These are phyloP conservation scores for Arctia plantaginis DNA, from an alignment of 2,888 invertebrate species.

Conservation along the genomic window DNA sequence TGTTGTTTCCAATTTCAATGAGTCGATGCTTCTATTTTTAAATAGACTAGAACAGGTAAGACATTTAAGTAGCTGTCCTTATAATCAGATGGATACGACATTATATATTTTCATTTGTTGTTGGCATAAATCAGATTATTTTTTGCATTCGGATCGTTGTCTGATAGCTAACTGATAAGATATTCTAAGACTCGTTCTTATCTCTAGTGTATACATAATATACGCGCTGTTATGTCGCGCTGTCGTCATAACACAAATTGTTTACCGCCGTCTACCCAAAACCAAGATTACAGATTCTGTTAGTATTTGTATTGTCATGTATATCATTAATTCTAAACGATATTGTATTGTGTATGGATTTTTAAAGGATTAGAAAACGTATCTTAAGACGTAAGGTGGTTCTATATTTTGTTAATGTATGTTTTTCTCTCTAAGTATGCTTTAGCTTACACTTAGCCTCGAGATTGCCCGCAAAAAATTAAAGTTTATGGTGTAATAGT, in stretches of 20 bases:
- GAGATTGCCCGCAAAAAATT: background rate
- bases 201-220: slow-evolving; percentile 8
- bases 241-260: slow-evolving; percentile 4
- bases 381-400: background rate
- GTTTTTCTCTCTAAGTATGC: background rate
- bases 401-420: background rate
- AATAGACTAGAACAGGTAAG: slow-evolving; percentile 28
- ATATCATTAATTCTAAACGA: background rate
- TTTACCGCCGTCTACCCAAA: background rate
- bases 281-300: background rate
- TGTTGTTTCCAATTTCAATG: slow-evolving; percentile 45
- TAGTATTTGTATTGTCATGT: background rate
- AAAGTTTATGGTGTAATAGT: background rate
- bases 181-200: slow-evolving; percentile 7
- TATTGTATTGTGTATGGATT: no score
- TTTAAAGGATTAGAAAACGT: background rate
- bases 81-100: slow-evolving; percentile 30
- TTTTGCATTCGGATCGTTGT: slow-evolving; percentile 33
- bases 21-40: slow-evolving; percentile 42
- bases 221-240: background rate
- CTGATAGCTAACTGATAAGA: slow-evolving; percentile 27
- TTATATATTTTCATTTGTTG: slow-evolving; percentile 5
- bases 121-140: background rate
- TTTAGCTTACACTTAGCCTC: background rate
- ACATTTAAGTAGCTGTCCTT: slow-evolving; percentile 38